Base-by-base conservation (phyloP, 1,140 invertebrate species). In the Drosophila takahashii region DNA sequence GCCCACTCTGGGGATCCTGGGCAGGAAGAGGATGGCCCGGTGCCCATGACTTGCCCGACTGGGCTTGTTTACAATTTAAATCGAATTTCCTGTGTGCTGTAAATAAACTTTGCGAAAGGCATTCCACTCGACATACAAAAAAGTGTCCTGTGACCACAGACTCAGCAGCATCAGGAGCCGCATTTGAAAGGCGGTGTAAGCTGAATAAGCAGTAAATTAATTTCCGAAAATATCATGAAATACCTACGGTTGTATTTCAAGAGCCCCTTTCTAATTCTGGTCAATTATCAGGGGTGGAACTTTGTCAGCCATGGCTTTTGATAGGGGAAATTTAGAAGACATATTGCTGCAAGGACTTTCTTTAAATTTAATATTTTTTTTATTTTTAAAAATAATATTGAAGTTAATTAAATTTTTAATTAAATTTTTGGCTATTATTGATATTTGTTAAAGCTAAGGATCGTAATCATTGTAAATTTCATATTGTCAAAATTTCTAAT, bases 51-150 rank as follows among this genome's bases (percentile, higher is more conserved):
- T 75, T 75, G 70, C 59, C 72, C 45, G 39, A 76, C 71, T 51
- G 65, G 71, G 65, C 71, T 87, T 87, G 83, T 87, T 86, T 86
- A 87, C 83, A 87, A 86, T 87, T 86, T 86, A 83, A 86, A 86
- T 86, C 83, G 83, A 86, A 86, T 87, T 87, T 86, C 83, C 83
- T 83, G 79, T 72, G 47, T 72, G 79, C 74, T 47, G 69, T 87
- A 81, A 79, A 81, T 76, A 81, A 86, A 79, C 45, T 86, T 62
- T 67, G 59, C 65, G 47, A 52, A 56, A 60, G 72, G 45, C 59
- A 56, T 57, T 51, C 45, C 51, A 13, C 50, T 51, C 37, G 59
- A 39, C 62, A 45, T 44, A 42, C 59, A 62, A 77, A 76, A 75
- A 58, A 76, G 51, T 74, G 71, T 75, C 58, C 69, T 60, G 54